phyloP scores from a whole-genome alignment of 2,113 vertebrate genomes.

The Elgaria multicarinata region DNA sequence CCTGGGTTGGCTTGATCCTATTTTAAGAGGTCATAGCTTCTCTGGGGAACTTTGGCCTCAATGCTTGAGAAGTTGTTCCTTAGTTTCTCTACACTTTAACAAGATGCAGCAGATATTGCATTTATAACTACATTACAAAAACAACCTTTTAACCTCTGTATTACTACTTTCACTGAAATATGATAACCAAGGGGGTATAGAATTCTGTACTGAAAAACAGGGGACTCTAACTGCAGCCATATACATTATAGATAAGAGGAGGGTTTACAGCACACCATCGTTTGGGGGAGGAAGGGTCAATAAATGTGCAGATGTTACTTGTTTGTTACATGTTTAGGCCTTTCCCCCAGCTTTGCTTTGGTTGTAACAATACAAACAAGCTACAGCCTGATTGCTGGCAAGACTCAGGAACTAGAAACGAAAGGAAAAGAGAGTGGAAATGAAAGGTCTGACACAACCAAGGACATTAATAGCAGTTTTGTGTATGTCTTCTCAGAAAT shows the following conservation, averaged over 20 bases:
- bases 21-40: conserved; percentile 16
- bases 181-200: background rate
- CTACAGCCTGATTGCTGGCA: background rate
- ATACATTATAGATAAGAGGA: conserved; percentile 4
- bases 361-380: background rate
- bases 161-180: conserved; percentile 18
- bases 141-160: conserved; percentile 25
- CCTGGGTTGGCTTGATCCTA: background rate
- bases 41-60: conserved; percentile 2
- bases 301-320: background rate
- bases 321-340: background rate
- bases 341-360: background rate
- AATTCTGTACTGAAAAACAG: conserved; percentile 2
- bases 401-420: background rate
- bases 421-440: background rate
- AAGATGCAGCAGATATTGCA: conserved; percentile 23
- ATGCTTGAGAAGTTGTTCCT: conserved; percentile 1
- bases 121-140: conserved; percentile 35
- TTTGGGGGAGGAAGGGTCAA: background rate
- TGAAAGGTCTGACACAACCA: background rate
- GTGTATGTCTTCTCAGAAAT: background rate
- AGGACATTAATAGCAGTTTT: background rate
- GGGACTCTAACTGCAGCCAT: background rate
- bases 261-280: background rate
- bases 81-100: conserved; percentile 13